Base-by-base conservation (phyloP, 2,113 vertebrate species). In the Solenodon paradoxus region DNA sequence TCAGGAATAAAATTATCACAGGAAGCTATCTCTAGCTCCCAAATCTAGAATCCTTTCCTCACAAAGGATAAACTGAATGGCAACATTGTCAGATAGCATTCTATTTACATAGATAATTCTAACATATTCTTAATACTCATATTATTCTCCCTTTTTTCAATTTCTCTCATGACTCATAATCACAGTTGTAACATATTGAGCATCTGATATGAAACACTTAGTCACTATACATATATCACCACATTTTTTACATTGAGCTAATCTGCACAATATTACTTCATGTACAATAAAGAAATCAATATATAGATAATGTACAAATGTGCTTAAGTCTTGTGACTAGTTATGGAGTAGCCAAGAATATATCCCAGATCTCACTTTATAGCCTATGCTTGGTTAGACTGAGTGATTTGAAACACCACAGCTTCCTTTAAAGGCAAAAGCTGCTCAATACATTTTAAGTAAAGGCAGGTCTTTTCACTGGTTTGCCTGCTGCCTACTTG, bases 401-500 rank as follows among this genome's bases (percentile, higher is more conserved):
- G 71, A 59, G 12, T 90, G 40, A 78, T 49, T 24, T 91, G 51
- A 51, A 78, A 84, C 16, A n/a, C 17, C 12, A n/a, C 10, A 42
- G 8, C 11, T 88, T 93, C 10, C 19, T 88, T 45, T 22, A 28
- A 86, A 85, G 26, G 55, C 84, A 89, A 96, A 87, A 83, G 35
- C 40, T 88, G 22, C 32, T 91, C 59, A 94, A 86, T 13, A 79
- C 15, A 51, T 82, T 71, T 96, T 92, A 38, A 26, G 51, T 75
- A 71, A 53, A 88, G 40, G 28, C 38, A 84, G 20, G 17, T 89
- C 63, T 88, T 94, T 94, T 93, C 28, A 49, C 59, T 93, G 72
- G 63, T 72, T 89, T 96, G 45, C 69, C 32, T 72, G 90, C 71
- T 85, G 57, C 97, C 81, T 95, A 96, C 75, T 88, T 93, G 12